A percentile compares a stretch with the other conserved stretches of the same genome.
These are phyloP conservation scores for Meteorus cinctellus DNA, from an alignment of 2,888 invertebrate genomes.

Conservation along the genomic window DNA sequence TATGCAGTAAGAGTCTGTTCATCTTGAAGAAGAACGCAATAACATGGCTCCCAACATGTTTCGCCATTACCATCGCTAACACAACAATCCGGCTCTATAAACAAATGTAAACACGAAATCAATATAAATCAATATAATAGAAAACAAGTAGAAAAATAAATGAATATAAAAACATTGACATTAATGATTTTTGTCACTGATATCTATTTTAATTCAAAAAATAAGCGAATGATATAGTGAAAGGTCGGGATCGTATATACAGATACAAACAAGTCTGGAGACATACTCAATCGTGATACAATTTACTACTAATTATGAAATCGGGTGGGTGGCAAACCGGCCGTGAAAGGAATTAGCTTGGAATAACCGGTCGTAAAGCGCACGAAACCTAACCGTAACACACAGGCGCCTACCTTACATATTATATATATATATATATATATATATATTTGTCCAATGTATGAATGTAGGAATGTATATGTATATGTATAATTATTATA, in stretches of 20 bases:
- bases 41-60: constrained; percentile 85
- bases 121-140: background rate
- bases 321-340: constrained; percentile 39
- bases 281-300: constrained; percentile 39
- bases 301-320: constrained; percentile 45
- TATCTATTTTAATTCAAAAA: constrained; percentile 16
- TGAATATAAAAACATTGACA: constrained; percentile 22
- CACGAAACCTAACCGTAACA: constrained; percentile 23
- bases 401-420: background rate
- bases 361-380: constrained; percentile 32
- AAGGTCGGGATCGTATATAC: constrained; percentile 31
- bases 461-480: too few relatives aligned
- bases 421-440: background rate
- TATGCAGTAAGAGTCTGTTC: constrained; percentile 84
- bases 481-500: background rate
- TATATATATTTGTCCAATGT: background rate
- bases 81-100: constrained; percentile 74
- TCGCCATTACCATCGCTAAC: constrained; percentile 76
- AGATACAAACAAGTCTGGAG: constrained; percentile 25
- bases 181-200: background rate
- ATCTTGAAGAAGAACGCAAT: constrained; percentile 85
- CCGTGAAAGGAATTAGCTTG: constrained; percentile 41
- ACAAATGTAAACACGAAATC: background rate
- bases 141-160: constrained; percentile 26
- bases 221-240: constrained; percentile 35